Base-by-base conservation (phyloP, 2,888 invertebrate species). In the Incurvaria masculella region DNA sequence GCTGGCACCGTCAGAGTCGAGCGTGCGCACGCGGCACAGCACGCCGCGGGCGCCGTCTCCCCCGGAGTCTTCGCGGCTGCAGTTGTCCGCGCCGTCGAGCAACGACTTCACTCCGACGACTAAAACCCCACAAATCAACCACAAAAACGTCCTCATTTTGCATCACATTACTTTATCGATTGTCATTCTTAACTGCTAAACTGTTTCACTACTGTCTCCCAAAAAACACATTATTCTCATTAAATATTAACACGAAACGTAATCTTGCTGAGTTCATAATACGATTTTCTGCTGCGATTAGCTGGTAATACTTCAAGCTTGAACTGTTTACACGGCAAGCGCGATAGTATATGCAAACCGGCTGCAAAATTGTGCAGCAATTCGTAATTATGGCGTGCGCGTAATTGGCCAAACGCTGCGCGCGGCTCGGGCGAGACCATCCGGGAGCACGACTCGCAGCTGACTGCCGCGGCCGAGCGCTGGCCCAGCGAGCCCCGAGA, bases 1-100 rank as follows among this genome's bases (percentile, higher is more conserved):
- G 65, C 84, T 87, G 55, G 86, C 81, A 51, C 84, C 84, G 58
- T 83, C 82, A 40, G 85, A 81, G 58, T 89, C 88, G 54, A 90
- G 81, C 48, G 86, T 85, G 54, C 88, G 81, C 59, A 90, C 76
- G 59, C 80, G 81, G 63, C 91, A 91, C 56, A 83, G 78, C 52
- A 86, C 81, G 52, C 78, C 68, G 51, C 72, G 73, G 52, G 78
- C 39, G 72, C 67, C 61, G 70, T 59, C 69, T 66, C 55, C 68
- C 78, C 71, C 75, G 66, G 61, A 73, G 53, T 62, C 56, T 51
- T 64, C 59, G 53, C 64, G 69, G 55, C 61, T 68, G 60, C 76
- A 76, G 60, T 66, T 68, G 62, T 74, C 69, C 57, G 69, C 66
- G 58, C 72, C 73, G 60, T 59, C 69, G 27, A 72, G 69, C 57